A percentile compares a stretch with the other conserved stretches of the same genome.
Evolutionary conservation across 2,113 vertebrate genomes (phyloP).

Genomic region (Hippopotamus amphibius): DNA sequence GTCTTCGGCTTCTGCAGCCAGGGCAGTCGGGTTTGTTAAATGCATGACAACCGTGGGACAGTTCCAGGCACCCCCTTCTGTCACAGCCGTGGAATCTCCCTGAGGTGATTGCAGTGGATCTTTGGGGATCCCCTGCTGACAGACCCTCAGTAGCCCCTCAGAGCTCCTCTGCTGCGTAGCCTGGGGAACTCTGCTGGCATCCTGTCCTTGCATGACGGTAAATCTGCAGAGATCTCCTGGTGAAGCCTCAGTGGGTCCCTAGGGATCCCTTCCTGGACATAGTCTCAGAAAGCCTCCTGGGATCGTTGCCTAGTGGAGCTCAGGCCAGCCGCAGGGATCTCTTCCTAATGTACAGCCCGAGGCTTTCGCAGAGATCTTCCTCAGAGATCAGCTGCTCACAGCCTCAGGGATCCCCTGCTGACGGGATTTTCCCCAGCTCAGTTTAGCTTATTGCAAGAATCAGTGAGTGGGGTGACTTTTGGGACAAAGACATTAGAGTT

Average conservation of each 20-base stretch:
- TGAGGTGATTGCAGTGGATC: background rate
- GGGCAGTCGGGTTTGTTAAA: background rate
- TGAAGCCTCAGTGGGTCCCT: background rate
- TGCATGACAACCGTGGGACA: background rate
- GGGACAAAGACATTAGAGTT: background rate
- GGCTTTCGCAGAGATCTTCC: background rate
- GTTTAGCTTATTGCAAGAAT: background rate
- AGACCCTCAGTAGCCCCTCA: background rate
- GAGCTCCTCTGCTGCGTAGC: background rate
- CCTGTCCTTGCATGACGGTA: background rate
- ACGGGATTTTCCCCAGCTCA: background rate
- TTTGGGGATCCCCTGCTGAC: background rate
- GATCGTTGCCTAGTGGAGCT: background rate
- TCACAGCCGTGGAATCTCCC: background rate
- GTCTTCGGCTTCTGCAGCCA: background rate
- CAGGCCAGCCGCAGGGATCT: background rate
- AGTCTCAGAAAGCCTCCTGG: background rate
- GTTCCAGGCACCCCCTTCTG: background rate
- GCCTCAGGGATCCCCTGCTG: background rate
- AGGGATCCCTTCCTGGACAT: background rate
- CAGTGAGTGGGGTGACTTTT: background rate
- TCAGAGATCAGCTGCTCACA: background rate
- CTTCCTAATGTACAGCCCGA: background rate
- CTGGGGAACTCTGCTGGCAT: background rate
- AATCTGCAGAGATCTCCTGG: background rate